Conservation (phyloP, 1,140 invertebrate genomes). For the Propsilocerus akamusi region DNA sequence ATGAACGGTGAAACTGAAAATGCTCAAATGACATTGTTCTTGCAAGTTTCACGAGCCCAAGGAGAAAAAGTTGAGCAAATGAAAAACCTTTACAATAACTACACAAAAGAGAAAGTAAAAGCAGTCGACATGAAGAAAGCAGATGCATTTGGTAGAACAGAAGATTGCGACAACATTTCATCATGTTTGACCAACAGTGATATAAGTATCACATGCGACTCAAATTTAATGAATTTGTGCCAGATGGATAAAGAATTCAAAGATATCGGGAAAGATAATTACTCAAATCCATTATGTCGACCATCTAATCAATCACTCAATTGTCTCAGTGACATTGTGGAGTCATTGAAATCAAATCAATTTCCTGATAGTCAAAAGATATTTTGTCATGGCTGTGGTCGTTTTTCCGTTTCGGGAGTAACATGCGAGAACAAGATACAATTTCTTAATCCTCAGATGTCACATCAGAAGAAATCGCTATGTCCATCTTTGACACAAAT, state of each 20-base stretch:
- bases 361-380: neutral
- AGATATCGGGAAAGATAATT: neutral
- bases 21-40: neutral
- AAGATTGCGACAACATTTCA: too few relatives aligned
- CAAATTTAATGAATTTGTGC: neutral
- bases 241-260: neutral
- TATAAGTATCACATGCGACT: neutral
- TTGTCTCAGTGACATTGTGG: neutral
- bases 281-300: neutral
- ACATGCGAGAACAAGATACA: neutral
- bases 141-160: neutral
- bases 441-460: too few relatives aligned
- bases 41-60: neutral
- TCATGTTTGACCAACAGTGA: too few relatives aligned
- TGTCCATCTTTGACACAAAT: neutral
- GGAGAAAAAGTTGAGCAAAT: neutral
- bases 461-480: neutral
- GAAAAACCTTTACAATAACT: neutral
- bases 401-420: neutral
- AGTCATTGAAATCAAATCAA: neutral
- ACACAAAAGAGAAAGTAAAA: neutral
- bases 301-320: neutral
- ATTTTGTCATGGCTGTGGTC: neutral
- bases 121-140: neutral
- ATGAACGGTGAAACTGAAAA: neutral